Conservation (phyloP, 2,888 invertebrate species). For the Pecten maximus region DNA sequence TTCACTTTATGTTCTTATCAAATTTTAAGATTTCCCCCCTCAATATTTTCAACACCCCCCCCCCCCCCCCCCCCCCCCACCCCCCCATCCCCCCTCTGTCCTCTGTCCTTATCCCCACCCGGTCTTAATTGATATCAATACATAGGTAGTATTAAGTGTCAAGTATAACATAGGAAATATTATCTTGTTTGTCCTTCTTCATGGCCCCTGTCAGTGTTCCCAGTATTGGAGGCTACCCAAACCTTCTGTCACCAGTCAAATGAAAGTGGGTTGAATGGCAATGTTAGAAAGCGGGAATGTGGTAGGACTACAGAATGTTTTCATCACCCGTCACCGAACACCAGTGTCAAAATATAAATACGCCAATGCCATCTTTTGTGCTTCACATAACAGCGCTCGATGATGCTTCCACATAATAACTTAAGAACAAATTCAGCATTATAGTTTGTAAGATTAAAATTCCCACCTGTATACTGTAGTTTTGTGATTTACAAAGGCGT, state of each 20-base stretch:
- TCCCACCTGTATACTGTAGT: conserved; percentile 5
- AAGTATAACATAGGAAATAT: neutral
- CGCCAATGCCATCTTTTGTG: conserved; percentile 14
- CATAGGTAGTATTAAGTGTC: neutral
- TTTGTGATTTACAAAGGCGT: neutral
- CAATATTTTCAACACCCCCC: neutral
- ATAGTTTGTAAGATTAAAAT: conserved; percentile 35
- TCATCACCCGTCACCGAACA: conserved; percentile 1
- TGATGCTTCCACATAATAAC: conserved; percentile 30
- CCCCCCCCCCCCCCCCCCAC: neutral
- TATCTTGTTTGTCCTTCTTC: neutral
- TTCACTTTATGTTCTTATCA: neutral
- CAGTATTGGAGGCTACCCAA: conserved; percentile 12
- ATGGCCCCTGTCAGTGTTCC: neutral
- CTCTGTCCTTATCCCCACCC: neutral
- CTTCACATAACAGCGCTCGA: conserved; percentile 26
- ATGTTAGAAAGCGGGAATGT: conserved; percentile 1
- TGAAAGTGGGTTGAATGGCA: conserved; percentile 1
- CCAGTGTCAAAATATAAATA: neutral
- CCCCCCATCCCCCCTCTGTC: neutral
- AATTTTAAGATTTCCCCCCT: neutral
- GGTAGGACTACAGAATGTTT: neutral
- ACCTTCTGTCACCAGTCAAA: neutral
- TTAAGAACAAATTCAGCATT: conserved; percentile 19
- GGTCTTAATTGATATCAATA: neutral